phyloP scores from a whole-genome alignment of 2,888 invertebrate species.

The Hybos culiciformis region DNA sequence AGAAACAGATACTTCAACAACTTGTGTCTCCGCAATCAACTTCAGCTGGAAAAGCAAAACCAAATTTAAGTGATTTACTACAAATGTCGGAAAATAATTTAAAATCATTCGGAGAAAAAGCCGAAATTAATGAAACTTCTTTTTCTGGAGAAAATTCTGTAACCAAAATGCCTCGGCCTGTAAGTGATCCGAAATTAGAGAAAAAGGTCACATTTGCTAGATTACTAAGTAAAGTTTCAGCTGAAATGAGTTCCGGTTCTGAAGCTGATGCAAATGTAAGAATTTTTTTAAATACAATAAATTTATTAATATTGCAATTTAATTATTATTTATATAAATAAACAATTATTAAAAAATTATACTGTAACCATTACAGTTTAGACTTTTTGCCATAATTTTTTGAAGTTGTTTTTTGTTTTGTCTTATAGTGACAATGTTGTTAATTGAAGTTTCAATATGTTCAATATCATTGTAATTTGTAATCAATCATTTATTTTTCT shows the following conservation, averaged over 20 bases:
- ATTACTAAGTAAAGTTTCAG: conserved; percentile 57
- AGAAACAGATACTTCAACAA: conserved; percentile 65
- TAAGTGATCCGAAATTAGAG: conserved; percentile 53
- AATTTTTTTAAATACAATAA: background rate
- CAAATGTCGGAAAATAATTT: conserved; percentile 53
- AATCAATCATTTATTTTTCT: no score
- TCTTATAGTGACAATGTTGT: no score
- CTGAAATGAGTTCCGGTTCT: conserved; percentile 64
- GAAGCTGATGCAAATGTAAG: conserved; percentile 42
- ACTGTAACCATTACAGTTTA: no score
- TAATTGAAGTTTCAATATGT: no score
- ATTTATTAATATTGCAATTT: background rate
- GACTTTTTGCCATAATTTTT: background rate
- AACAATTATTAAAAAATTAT: no score
- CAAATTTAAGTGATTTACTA: conserved; percentile 59
- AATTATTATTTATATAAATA: background rate
- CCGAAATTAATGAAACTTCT: background rate
- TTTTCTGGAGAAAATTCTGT: conserved; percentile 42
- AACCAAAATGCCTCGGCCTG: conserved; percentile 39
- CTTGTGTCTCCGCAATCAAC: conserved; percentile 53
- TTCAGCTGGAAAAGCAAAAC: conserved; percentile 37
- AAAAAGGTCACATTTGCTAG: conserved; percentile 69
- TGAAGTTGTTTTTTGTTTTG: no score
- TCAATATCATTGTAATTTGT: no score
- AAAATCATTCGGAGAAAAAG: conserved; percentile 21